Base-by-base conservation (phyloP, 1,140 invertebrate genomes). In the Drosophila ambigua region DNA sequence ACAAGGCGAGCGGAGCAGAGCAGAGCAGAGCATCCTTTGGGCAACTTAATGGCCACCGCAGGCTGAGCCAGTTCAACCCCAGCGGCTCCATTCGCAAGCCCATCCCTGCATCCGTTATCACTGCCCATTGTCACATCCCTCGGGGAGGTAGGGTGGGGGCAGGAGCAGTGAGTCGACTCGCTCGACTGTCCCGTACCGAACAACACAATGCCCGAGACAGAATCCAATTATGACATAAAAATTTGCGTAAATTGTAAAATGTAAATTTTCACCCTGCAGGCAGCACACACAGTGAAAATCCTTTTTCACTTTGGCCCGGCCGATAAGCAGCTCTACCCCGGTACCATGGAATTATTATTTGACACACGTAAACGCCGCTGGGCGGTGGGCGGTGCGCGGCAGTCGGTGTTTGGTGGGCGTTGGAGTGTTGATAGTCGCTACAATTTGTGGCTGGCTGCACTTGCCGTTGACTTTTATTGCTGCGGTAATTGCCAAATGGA, bases 191-290 rank as follows among this genome's bases (percentile, higher is more conserved):
- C 35, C 11, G 35, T 11, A 4, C 35, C 11, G 11, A 49, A 53
- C 63, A 45, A 20, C 64, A 79, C 68, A 71, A 77, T 63, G 61
- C 61, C 53, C 41, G 48, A 13, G 35, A 55, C 66, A 50, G 61
- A 88, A 88, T 88, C 83, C 83, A 88, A 88, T 88, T 88, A 88
- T 88, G 83, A 88, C 83, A 88, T 88, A 88, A 88, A 88, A 88
- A 83, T 88, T 77, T 88, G 81, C 82, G 82, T 87, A 87, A 87
- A 87, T 88, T 87, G 83, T 82, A 73, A 87, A 87, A 88, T 87
- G 83, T 88, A 88, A 87, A 87, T 87, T 87, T 78, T 69, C 68
- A 58, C 68, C 59, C 69, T 71, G 46, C 49, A 72, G 64, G 69
- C 62, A 31, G 57, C 41, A 67, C 20, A 20, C 20, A 75, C 28